Base-by-base conservation (phyloP, 2,797 vertebrate species). In the Pangasius larnaudii region DNA sequence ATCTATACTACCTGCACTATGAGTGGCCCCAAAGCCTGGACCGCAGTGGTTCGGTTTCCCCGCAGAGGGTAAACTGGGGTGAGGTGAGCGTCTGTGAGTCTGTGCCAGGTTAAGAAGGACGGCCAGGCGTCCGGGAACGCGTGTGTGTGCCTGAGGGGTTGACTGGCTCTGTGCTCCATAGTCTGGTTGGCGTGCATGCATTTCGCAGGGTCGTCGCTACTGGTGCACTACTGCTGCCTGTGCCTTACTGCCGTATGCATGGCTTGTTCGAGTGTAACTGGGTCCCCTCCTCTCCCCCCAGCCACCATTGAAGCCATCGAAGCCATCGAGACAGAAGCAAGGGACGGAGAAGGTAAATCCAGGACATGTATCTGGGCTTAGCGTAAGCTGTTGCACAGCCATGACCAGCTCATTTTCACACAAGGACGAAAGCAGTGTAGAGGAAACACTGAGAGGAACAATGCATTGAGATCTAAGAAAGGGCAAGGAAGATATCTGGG, bases 241-340 rank as follows among this genome's bases (percentile, higher is more conserved):
- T 89, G 85, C 91, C 9, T 72, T 90, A 93, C 91, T 91, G 93
- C 94, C 94, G 93, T 93, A 79, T 96, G 95, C 96, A 96, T 96
- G 96, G 95, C 95, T 96, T 96, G 87, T 92, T 95, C 93, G 93
- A 91, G 93, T 96, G 92, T 96, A 96, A 96, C 96, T 91, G 92
- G 90, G 93, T 95, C 92, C 94, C 94, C 95, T 95, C 95, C 95
- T 95, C 89, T 93, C 85, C 93, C 91, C 90, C 93, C 96, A 97
- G 96, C 96, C 94, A 97, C 96, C 94, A 96, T 96, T 89, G 96
- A 97, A 95, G 96, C 96, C 95, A 97, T 97, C 92, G 96, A 97
- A 96, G 96, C 96, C 94, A 95, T 96, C 93, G 96, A 97, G 95
- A 86, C 95, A 27, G 93, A 94, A 92, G 94, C 92, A 94, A 94